These are phyloP conservation scores for Meghimatium bilineatum DNA, from an alignment of 2,888 invertebrate species.

Conservation along the genomic window DNA sequence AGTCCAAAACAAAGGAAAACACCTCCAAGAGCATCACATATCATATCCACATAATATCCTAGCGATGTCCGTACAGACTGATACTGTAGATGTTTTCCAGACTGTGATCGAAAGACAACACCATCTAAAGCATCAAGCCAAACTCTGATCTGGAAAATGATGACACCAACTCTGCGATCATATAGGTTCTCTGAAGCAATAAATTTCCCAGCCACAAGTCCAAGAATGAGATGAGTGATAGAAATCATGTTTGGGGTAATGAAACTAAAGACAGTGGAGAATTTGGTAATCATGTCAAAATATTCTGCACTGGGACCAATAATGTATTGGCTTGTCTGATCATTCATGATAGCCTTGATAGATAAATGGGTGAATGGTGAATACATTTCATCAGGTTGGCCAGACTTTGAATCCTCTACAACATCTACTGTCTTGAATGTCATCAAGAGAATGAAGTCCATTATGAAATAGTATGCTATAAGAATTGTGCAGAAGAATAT, in stretches of 20 bases:
- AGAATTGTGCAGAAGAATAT: slow-evolving; percentile 48
- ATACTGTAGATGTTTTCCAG: slow-evolving; percentile 51
- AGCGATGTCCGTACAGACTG: slow-evolving; percentile 45
- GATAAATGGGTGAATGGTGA: slow-evolving; percentile 80
- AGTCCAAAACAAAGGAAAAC: slow-evolving; percentile 51
- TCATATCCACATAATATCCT: slow-evolving; percentile 52
- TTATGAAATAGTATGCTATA: slow-evolving; percentile 47
- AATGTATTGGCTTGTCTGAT: slow-evolving; percentile 89
- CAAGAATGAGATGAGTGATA: slow-evolving; percentile 37
- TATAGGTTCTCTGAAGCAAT: slow-evolving; percentile 44
- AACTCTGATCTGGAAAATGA: slow-evolving; percentile 88
- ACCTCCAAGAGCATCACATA: slow-evolving; percentile 48
- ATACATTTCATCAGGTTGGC: slow-evolving; percentile 40
- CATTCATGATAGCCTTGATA: slow-evolving; percentile 88
- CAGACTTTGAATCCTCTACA: slow-evolving; percentile 49
- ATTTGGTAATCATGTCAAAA: slow-evolving; percentile 82
- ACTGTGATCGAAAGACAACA: slow-evolving; percentile 86
- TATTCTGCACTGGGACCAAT: slow-evolving; percentile 88
- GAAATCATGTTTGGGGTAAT: slow-evolving; percentile 92
- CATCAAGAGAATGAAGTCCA: slow-evolving; percentile 51
- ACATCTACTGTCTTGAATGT: slow-evolving; percentile 48
- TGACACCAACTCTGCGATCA: slow-evolving; percentile 82
- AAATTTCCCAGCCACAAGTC: slow-evolving; percentile 38
- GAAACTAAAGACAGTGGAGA: slow-evolving; percentile 80
- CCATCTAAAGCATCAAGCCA: slow-evolving; percentile 92